phyloP scores from a whole-genome alignment of 2,888 invertebrate genomes.

The Catocala fraxini region DNA sequence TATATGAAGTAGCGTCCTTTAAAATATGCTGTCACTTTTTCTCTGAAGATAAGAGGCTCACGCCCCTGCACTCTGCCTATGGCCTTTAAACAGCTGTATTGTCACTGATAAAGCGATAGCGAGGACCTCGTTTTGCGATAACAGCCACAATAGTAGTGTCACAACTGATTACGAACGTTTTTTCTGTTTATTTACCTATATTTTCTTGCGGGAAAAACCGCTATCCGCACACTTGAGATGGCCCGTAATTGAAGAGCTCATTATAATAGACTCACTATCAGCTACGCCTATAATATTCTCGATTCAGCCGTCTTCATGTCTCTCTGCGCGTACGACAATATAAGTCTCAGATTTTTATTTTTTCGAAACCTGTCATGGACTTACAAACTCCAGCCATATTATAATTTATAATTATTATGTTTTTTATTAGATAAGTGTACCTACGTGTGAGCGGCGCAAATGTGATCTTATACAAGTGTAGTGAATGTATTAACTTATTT shows the following conservation, averaged over 20 bases:
- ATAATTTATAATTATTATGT: slow-evolving; percentile 7
- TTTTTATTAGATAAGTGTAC: slow-evolving; percentile 68
- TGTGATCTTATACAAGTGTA: slow-evolving; percentile 83
- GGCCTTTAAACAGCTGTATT: slow-evolving; percentile 51
- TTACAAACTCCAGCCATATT: neutral
- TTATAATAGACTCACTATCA: no score
- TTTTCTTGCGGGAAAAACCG: no score
- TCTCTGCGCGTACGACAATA: no score
- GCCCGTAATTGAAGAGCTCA: no score
- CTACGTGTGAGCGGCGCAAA: slow-evolving; percentile 71
- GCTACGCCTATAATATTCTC: no score
- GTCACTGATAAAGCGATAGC: slow-evolving; percentile 47
- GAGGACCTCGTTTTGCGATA: slow-evolving; percentile 50
- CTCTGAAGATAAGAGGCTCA: slow-evolving; percentile 28
- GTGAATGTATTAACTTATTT: slow-evolving; percentile 70
- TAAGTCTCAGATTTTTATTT: no score
- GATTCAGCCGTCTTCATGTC: no score
- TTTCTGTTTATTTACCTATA: slow-evolving; percentile 4
- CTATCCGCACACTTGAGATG: no score
- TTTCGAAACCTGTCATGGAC: slow-evolving; percentile 3
- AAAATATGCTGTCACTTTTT: slow-evolving; percentile 16
- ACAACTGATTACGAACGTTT: slow-evolving; percentile 32
- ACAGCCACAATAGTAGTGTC: slow-evolving; percentile 42
- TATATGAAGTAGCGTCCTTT: slow-evolving; percentile 11
- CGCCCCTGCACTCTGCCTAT: slow-evolving; percentile 26